phyloP scores from a whole-genome alignment of 2,113 vertebrate genomes.

The Varanus salvator region DNA sequence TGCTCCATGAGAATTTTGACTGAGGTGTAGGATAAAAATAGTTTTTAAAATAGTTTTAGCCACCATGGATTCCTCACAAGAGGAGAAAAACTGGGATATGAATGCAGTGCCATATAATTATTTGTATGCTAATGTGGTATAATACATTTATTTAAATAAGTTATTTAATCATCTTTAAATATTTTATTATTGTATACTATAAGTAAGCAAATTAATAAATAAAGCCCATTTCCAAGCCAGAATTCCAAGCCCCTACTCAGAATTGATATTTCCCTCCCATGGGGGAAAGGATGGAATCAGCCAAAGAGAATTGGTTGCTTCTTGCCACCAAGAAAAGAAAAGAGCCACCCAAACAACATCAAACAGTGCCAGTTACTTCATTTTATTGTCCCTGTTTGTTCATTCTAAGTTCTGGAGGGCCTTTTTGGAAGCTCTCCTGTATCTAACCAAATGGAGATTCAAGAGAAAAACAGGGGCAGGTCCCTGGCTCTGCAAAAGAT shows the following conservation, averaged over 20 bases:
- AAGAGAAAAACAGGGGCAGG: constrained; percentile 21
- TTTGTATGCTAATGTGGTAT: too few relatives aligned
- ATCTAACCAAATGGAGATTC: background rate
- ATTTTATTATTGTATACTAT: too few relatives aligned
- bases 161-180: too few relatives aligned
- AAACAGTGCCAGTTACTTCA: background rate
- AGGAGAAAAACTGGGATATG: too few relatives aligned
- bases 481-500: constrained; percentile 4
- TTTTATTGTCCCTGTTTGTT: constrained; percentile 19
- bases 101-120: too few relatives aligned
- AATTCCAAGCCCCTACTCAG: background rate
- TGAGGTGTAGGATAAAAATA: too few relatives aligned
- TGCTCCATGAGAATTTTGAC: too few relatives aligned
- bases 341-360: background rate
- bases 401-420: background rate
- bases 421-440: background rate
- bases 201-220: too few relatives aligned
- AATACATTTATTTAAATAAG: too few relatives aligned
- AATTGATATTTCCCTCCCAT: background rate
- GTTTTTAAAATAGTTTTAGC: too few relatives aligned
- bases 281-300: background rate
- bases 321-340: background rate
- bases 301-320: background rate
- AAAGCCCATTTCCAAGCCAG: background rate
- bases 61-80: too few relatives aligned